phyloP scores from a whole-genome alignment of 2,113 vertebrate species.

The Sapayoa aenigma region DNA sequence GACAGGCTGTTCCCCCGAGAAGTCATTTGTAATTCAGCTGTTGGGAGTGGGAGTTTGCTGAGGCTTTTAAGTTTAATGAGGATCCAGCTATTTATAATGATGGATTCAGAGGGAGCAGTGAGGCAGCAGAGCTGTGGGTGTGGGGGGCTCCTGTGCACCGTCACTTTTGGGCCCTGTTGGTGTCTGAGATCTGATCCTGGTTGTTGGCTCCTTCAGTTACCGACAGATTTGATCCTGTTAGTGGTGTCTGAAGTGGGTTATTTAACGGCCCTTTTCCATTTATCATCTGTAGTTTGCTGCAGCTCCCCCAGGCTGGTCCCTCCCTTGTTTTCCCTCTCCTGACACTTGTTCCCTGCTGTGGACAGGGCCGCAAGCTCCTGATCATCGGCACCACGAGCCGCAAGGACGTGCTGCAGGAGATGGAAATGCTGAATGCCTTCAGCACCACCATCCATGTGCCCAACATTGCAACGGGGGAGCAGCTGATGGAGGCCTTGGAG shows the following conservation, averaged over 20 bases:
- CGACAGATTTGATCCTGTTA: background rate
- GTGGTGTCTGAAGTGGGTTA: background rate
- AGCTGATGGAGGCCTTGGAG: constrained; percentile 91
- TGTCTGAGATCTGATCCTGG: background rate
- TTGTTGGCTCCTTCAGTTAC: background rate
- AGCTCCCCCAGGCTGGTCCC: background rate
- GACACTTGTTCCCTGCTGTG: background rate
- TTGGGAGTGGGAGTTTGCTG: background rate
- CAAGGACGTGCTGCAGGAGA: constrained; percentile 94
- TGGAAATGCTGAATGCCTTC: constrained; percentile 95
- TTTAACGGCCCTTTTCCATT: background rate
- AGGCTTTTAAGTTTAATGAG: background rate
- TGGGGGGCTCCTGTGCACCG: background rate
- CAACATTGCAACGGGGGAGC: constrained; percentile 87
- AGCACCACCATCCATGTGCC: constrained; percentile 94
- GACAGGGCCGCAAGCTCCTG: constrained; percentile 92
- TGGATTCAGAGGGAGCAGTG: background rate
- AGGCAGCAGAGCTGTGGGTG: background rate
- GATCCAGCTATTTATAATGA: background rate
- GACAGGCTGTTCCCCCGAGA: background rate
- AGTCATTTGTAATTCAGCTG: background rate
- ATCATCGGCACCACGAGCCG: constrained; percentile 96
- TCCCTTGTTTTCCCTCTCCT: background rate
- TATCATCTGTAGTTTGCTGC: background rate
- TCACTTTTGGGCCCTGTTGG: background rate